Evolutionary conservation across 2,797 vertebrate species (phyloP).

Genomic region (Betta splendens): DNA sequence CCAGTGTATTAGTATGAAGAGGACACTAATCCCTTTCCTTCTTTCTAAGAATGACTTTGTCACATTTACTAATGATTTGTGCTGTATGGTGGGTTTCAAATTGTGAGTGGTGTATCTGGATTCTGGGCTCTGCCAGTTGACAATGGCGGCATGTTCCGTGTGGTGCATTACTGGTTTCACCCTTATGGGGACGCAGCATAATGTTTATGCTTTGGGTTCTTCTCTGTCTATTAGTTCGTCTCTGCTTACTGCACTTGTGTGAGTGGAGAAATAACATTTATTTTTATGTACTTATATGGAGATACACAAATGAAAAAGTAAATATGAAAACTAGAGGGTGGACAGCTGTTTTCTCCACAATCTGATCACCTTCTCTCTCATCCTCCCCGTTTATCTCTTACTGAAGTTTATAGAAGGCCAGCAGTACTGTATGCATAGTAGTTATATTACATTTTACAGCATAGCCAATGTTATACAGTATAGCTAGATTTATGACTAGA

Average conservation of each 20-base stretch:
- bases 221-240: not conserved
- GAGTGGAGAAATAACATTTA: constrained; percentile 7
- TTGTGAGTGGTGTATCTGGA: not conserved
- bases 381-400: constrained; percentile 6
- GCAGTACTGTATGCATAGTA: not conserved
- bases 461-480: not conserved
- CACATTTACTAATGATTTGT: constrained; percentile 11
- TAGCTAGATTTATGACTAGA: constrained; percentile 2
- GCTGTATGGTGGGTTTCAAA: constrained; percentile 1
- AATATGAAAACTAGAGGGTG: constrained; percentile 35
- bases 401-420: constrained; percentile 10
- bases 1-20: constrained; percentile 36
- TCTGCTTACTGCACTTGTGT: not conserved
- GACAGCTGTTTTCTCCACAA: constrained; percentile 40
- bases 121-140: not conserved
- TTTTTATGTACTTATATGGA: constrained; percentile 17
- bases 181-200: not conserved
- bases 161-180: not conserved
- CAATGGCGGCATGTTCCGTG: not conserved
- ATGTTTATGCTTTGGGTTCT: not conserved
- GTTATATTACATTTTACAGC: not conserved
- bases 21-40: constrained; percentile 50
- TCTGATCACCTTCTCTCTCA: constrained; percentile 24
- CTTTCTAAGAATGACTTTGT: constrained; percentile 34
- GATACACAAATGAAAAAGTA: constrained; percentile 16